A percentile compares a stretch with the other conserved stretches of the same genome.
Conservation (phyloP, 2,888 invertebrate species). For the Globia sparganii region DNA sequence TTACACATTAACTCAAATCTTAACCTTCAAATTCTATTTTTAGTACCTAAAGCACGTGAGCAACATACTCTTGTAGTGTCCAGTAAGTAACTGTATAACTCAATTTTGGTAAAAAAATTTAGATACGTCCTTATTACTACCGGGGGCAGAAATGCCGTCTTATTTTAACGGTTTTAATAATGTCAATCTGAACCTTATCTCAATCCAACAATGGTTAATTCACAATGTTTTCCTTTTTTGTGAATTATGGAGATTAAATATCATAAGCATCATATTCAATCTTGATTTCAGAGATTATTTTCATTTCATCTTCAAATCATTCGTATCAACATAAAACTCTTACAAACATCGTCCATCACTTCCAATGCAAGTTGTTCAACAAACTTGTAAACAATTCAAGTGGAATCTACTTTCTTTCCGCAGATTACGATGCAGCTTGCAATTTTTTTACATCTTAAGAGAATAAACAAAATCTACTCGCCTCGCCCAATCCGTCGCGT, state of each 20-base stretch:
- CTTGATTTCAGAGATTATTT: no score
- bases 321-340: background rate
- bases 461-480: constrained; percentile 74
- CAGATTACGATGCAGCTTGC: constrained; percentile 69
- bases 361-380: constrained; percentile 3
- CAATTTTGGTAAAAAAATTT: no score
- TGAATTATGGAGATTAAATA: no score
- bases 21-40: background rate
- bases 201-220: no score
- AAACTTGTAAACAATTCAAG: constrained; percentile 47
- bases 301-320: no score
- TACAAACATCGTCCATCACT: background rate
- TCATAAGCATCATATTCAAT: no score
- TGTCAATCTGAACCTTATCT: no score
- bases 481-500: constrained; percentile 69
- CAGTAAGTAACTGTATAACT: no score
- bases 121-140: no score
- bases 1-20: background rate
- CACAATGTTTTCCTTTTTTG: no score
- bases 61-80: background rate
- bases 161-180: no score
- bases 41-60: background rate
- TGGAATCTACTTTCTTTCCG: constrained; percentile 26
- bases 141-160: no score
- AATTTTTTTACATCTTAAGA: constrained; percentile 72